Conservation (phyloP, 64 coral and sea anemone species). For the Exaiptasia diaphana region DNA sequence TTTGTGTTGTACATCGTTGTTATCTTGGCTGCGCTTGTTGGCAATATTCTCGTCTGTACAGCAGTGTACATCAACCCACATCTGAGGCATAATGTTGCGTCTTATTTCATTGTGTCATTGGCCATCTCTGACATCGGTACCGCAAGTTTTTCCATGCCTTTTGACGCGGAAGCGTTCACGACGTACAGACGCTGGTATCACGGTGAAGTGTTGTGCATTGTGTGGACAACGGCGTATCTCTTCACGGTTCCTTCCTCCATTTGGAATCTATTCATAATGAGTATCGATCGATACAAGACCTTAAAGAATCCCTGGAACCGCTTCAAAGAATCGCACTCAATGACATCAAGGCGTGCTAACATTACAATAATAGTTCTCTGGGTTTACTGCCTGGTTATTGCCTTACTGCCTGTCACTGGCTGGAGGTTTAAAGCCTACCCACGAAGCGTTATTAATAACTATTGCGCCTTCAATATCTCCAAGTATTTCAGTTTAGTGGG, state of each 20-base stretch:
- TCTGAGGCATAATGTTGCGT: constrained; percentile 7
- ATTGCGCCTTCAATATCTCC: constrained; percentile 64
- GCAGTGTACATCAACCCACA: constrained; percentile 30
- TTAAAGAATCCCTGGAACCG: constrained; percentile 63
- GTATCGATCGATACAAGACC: constrained; percentile 82
- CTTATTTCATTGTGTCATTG: constrained; percentile 51
- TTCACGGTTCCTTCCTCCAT: constrained; percentile 81
- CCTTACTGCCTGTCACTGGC: constrained; percentile 64
- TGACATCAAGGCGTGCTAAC: constrained; percentile 67
- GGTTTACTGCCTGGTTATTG: constrained; percentile 64
- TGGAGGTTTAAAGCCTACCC: constrained; percentile 45
- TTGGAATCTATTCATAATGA: constrained; percentile 72
- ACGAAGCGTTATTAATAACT: constrained; percentile 23
- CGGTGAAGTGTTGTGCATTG: constrained; percentile 57
- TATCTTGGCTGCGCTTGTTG: constrained; percentile 33
- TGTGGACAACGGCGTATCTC: constrained; percentile 81
- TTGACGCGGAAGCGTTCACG: constrained; percentile 57
- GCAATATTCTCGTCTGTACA: constrained; percentile 52
- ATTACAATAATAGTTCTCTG: constrained; percentile 45
- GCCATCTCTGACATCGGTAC: constrained; percentile 47
- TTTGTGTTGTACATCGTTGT: constrained; percentile 1
- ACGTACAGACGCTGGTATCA: constrained; percentile 39
- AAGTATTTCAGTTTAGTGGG: constrained; percentile 18
- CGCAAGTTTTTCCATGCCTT: constrained; percentile 47
- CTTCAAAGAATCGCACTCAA: constrained; percentile 57